These are phyloP conservation scores for Pararge aegeria DNA, from an alignment of 1,140 invertebrate species.

Conservation along the genomic window DNA sequence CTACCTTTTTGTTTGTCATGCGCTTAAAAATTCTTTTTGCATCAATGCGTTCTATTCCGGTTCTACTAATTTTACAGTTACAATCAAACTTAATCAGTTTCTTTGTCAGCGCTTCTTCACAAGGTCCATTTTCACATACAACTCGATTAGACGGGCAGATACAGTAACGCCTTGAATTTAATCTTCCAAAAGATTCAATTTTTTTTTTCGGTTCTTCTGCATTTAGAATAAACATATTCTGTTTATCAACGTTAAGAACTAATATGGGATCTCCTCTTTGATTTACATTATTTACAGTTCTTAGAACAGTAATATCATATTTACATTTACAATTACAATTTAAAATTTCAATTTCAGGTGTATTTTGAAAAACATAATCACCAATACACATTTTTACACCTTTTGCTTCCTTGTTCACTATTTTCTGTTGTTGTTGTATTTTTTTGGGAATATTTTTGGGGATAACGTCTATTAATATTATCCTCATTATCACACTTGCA, in stretches of 20 bases:
- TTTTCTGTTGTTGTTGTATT: too few species aligned
- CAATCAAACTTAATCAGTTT: constrained; percentile 40
- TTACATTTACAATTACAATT: constrained; percentile 5
- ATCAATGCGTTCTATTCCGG: constrained; percentile 33
- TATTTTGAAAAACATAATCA: too few species aligned
- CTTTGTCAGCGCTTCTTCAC: constrained; percentile 31
- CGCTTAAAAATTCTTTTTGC: constrained; percentile 6
- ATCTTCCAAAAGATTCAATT: constrained; percentile 29
- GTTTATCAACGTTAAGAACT: constrained; percentile 40
- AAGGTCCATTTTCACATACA: constrained; percentile 31
- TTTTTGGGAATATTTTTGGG: too few species aligned
- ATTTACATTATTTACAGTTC: constrained; percentile 1
- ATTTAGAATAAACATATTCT: constrained; percentile 37
- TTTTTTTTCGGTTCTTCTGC: constrained; percentile 38
- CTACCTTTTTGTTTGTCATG: constrained; percentile 26
- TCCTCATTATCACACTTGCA: too few species aligned
- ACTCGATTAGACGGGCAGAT: constrained; percentile 40
- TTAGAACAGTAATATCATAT: not conserved
- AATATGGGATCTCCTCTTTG: constrained; percentile 39
- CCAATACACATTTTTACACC: too few species aligned
- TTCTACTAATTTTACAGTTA: constrained; percentile 28
- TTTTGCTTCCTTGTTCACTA: too few species aligned
- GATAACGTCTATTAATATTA: too few species aligned
- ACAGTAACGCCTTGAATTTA: constrained; percentile 24
- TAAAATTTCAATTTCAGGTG: not conserved